These are phyloP conservation scores for Gobius niger DNA, from an alignment of 2,113 vertebrate genomes.

Conservation along the genomic window DNA sequence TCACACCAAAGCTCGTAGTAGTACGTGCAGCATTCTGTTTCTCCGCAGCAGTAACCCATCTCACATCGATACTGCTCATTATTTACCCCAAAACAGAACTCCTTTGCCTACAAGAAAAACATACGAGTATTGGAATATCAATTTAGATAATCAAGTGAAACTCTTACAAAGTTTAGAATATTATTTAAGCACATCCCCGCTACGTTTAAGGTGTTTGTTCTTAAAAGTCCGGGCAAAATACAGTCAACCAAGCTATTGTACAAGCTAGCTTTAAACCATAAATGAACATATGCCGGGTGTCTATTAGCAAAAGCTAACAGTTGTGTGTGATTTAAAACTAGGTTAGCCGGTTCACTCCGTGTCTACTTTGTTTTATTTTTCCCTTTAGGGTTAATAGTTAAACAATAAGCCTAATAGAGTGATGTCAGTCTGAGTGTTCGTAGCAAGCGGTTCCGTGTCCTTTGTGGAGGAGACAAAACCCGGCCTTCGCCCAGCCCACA, in stretches of 20 bases:
- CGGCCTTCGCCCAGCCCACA: slow-evolving; percentile 61
- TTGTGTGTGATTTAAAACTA: slow-evolving; percentile 19
- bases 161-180: background rate
- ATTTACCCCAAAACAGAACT: slow-evolving; percentile 82
- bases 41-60: slow-evolving; percentile 85
- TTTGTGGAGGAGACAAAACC: slow-evolving; percentile 73
- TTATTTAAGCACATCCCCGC: background rate
- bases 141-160: slow-evolving; percentile 16
- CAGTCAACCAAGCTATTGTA: background rate
- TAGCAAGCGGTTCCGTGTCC: slow-evolving; percentile 43
- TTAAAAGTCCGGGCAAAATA: background rate
- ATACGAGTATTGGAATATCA: slow-evolving; percentile 29
- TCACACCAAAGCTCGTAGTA: slow-evolving; percentile 86
- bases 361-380: background rate
- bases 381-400: background rate
- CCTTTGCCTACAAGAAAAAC: slow-evolving; percentile 72
- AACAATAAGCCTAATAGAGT: slow-evolving; percentile 46
- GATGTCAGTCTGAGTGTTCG: slow-evolving; percentile 58
- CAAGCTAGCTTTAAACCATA: slow-evolving; percentile 1
- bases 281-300: slow-evolving; percentile 50
- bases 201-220: background rate
- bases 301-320: slow-evolving; percentile 56
- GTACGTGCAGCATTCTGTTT: slow-evolving; percentile 83
- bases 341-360: background rate
- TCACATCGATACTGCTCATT: slow-evolving; percentile 83